These are phyloP conservation scores for Cranoglanis bouderius DNA, from an alignment of 2,113 vertebrate genomes.

Conservation along the genomic window DNA sequence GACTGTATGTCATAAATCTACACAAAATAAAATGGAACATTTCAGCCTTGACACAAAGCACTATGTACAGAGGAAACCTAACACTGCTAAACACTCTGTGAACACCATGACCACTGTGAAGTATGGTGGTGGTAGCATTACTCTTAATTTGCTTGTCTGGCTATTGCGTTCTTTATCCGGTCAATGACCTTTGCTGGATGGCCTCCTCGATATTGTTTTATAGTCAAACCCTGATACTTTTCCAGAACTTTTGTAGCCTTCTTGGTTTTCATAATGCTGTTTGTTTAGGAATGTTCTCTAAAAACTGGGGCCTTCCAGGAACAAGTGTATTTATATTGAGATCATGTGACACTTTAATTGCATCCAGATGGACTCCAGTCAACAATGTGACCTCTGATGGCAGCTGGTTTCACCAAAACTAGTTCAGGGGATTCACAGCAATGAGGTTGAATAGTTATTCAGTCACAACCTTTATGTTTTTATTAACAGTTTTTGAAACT, in stretches of 20 bases:
- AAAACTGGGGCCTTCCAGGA: neutral
- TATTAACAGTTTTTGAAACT: too few relatives aligned
- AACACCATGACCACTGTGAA: neutral
- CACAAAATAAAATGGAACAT: too few relatives aligned
- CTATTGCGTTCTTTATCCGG: neutral
- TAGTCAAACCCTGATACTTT: too few relatives aligned
- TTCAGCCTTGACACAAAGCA: too few relatives aligned
- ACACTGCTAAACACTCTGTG: neutral
- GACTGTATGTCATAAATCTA: too few relatives aligned
- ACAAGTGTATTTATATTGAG: neutral
- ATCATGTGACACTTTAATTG: neutral
- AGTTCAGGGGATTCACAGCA: neutral
- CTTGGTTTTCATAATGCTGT: too few relatives aligned
- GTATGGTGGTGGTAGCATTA: too few relatives aligned
- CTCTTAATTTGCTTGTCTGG: neutral
- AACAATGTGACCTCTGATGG: neutral
- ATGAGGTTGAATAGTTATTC: neutral
- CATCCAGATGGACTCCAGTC: neutral
- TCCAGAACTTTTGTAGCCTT: too few relatives aligned
- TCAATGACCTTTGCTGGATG: neutral
- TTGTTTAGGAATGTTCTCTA: neutral
- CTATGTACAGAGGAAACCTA: too few relatives aligned
- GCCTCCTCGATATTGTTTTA: neutral
- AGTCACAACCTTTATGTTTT: too few relatives aligned
- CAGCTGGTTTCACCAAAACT: neutral